phyloP scores from a whole-genome alignment of 2,888 invertebrate species.

The Heliconius cydno region DNA sequence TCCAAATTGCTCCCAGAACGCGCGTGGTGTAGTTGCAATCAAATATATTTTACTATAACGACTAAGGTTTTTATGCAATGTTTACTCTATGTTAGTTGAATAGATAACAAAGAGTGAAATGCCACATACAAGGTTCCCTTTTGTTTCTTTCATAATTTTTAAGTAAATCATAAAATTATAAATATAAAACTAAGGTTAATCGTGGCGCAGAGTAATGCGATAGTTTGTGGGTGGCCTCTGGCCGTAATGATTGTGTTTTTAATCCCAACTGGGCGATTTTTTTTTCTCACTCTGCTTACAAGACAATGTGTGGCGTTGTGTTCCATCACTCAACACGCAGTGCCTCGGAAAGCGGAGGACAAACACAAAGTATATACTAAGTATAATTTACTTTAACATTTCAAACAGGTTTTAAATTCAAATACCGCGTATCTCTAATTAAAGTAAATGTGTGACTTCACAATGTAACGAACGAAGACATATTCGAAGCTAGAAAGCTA shows the following conservation, averaged over 20 bases:
- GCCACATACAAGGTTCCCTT: neutral
- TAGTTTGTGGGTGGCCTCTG: too few relatives aligned
- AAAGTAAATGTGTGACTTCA: neutral
- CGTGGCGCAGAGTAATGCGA: too few relatives aligned
- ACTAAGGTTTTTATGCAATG: constrained; percentile 12
- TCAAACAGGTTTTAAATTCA: neutral
- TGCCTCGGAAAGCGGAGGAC: too few relatives aligned
- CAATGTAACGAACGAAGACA: constrained; percentile 14
- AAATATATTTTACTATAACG: constrained; percentile 22
- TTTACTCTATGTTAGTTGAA: neutral
- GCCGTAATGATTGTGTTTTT: too few relatives aligned
- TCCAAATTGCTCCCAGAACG: constrained; percentile 26
- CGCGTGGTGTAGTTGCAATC: neutral
- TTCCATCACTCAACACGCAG: too few relatives aligned
- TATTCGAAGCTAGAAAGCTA: neutral
- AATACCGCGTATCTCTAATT: neutral
- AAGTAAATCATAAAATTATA: neutral
- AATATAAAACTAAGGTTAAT: too few relatives aligned
- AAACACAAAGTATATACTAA: too few relatives aligned
- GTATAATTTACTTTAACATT: too few relatives aligned
- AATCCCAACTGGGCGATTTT: too few relatives aligned
- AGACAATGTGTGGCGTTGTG: too few relatives aligned
- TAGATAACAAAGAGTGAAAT: neutral
- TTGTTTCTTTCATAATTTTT: neutral
- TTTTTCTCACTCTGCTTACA: too few relatives aligned